A percentile compares a stretch with the other conserved stretches of the same genome.
Evolutionary conservation across 1,140 invertebrate genomes (phyloP).

Genomic region (Drosophila sturtevanti): DNA sequence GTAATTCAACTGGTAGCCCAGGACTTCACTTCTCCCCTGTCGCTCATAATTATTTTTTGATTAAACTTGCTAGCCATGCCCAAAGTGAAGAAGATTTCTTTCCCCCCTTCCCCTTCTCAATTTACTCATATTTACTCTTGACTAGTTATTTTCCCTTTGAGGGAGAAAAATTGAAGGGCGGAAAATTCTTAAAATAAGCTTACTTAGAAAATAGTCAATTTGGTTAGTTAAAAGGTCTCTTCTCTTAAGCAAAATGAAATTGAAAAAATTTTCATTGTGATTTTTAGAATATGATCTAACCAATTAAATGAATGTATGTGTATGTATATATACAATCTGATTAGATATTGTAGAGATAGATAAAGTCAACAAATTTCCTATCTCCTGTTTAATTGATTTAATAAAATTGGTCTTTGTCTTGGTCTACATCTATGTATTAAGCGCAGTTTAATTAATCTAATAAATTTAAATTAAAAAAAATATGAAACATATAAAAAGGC

Average conservation of each 20-base stretch:
- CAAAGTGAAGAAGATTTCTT: background rate
- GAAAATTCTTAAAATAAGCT: slow-evolving; percentile 2
- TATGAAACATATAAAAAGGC: too few species aligned
- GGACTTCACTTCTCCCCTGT: slow-evolving; percentile 45
- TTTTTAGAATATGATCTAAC: too few species aligned
- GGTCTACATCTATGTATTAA: too few species aligned
- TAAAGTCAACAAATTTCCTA: too few species aligned
- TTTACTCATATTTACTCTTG: too few species aligned
- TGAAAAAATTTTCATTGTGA: background rate
- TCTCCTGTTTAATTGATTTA: too few species aligned
- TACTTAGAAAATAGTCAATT: background rate
- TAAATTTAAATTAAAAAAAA: too few species aligned
- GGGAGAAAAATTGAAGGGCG: background rate
- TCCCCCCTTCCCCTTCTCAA: background rate
- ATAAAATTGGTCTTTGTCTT: too few species aligned
- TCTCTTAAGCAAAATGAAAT: slow-evolving; percentile 15
- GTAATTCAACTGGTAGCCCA: slow-evolving; percentile 60
- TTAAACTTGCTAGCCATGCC: slow-evolving; percentile 55
- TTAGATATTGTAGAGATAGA: too few species aligned
- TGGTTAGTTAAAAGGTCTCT: slow-evolving; percentile 21
- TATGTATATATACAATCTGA: too few species aligned
- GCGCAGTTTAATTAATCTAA: too few species aligned
- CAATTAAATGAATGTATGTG: too few species aligned
- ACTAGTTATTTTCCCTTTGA: slow-evolving; percentile 26
- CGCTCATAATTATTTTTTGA: slow-evolving; percentile 78